Conservation (phyloP, 2,888 invertebrate species). For the Noctua comes region DNA sequence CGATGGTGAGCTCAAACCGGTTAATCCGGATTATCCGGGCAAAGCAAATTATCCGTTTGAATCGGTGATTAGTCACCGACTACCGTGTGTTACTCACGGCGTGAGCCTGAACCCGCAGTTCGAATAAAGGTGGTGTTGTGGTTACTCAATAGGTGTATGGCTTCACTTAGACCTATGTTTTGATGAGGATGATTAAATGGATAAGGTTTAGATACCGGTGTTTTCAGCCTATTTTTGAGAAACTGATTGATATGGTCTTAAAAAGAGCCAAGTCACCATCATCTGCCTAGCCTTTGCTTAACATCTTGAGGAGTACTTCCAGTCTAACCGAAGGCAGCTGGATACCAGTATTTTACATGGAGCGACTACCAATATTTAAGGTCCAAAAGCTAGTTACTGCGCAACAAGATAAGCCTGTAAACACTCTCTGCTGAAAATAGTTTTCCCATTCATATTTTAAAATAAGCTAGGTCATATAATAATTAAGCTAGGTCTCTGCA, state of each 20-base stretch:
- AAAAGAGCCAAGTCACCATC: not conserved
- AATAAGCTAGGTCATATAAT: too few species aligned
- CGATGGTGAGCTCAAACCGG: conserved; percentile 54
- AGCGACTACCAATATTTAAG: too few species aligned
- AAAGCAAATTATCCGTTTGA: conserved; percentile 61
- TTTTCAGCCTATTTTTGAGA: not conserved
- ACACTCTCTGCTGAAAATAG: not conserved
- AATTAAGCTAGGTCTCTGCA: too few species aligned
- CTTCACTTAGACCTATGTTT: conserved; percentile 2
- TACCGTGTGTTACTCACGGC: conserved; percentile 26
- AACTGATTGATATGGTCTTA: not conserved
- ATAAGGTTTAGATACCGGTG: not conserved
- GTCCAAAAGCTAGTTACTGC: too few species aligned
- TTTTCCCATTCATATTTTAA: not conserved
- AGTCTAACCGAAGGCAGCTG: too few species aligned
- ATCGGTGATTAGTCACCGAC: conserved; percentile 50
- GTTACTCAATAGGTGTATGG: not conserved
- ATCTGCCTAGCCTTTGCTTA: not conserved
- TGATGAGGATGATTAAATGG: not conserved
- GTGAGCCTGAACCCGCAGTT: conserved; percentile 16
- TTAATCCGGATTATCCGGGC: conserved; percentile 66
- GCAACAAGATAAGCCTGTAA: not conserved
- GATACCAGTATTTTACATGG: not conserved
- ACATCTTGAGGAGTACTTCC: too few species aligned
- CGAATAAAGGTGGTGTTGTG: not conserved